Evolutionary conservation across 1,140 invertebrate genomes (phyloP), one percentile per base, ranked within the genome.

Genomic region (Agrilus planipennis): DNA sequence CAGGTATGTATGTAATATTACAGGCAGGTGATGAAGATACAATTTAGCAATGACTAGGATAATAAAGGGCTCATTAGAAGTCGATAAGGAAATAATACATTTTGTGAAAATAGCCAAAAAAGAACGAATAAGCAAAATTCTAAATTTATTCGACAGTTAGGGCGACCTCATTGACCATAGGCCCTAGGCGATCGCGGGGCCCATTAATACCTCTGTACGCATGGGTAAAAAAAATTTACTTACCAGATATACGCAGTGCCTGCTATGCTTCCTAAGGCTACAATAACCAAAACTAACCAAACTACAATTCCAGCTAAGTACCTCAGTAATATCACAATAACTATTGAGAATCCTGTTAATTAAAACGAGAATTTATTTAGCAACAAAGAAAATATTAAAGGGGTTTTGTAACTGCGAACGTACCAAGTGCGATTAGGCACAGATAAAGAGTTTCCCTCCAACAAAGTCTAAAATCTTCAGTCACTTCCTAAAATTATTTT

Each of bases 201-300:
- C n/a, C n/a, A n/a, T n/a, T n/a, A n/a, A n/a, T n/a, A n/a, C n/a
- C n/a, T n/a, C n/a, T n/a, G n/a, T n/a, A n/a, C n/a, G n/a, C n/a
- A n/a, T n/a, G n/a, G n/a, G n/a, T n/a, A 4, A 5, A 34, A 34
- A n/a, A 34, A 5, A 14, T 34, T 16, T 36, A 57, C 61, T 70
- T 69, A 79, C 84, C 84, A 88, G 22, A 85, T 61, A 46, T 72
- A 75, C 19, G 67, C 65, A 17, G 81, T 74, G 41, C 68, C 71
- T 44, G 60, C 69, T 19, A 79, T 58, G 29, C 72, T 72, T 9
- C 70, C 72, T 1, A 78, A 20, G 12, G 75, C 63, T 7, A 73
- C 68, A 2, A 73, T 65, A 20, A 71, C 55, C 6, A 85, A 58
- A 15, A 84, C 72, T 4, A 81, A 52, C 73, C 80, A 85, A 36